A percentile compares a stretch with the other conserved stretches of the same genome.
Conservation (phyloP, 2,797 vertebrate species). For the Sternotherus odoratus region DNA sequence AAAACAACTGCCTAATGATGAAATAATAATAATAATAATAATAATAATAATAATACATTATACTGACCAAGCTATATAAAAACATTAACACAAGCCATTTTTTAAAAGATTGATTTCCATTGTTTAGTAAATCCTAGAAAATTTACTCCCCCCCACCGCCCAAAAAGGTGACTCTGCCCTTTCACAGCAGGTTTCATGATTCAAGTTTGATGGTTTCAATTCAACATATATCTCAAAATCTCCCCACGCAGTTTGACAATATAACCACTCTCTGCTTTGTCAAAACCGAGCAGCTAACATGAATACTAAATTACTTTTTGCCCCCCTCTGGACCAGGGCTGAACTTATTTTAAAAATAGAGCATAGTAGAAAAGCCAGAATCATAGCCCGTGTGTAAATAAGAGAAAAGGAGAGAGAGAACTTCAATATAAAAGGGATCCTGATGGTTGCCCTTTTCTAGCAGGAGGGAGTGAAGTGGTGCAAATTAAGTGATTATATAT, state of each 20-base stretch:
- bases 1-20: not conserved
- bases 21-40: not conserved
- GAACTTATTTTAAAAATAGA: not conserved
- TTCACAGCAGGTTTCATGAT: constrained; percentile 40
- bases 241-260: constrained; percentile 28
- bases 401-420: not conserved
- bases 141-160: not conserved
- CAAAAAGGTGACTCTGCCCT: constrained; percentile 2
- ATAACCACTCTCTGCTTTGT: not conserved
- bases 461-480: constrained; percentile 40
- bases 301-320: constrained; percentile 11
- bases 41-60: not conserved
- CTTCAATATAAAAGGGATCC: constrained; percentile 25
- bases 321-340: not conserved
- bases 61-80: not conserved
- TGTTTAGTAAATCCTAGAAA: not conserved
- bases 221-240: constrained; percentile 49
- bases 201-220: constrained; percentile 20
- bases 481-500: constrained; percentile 42
- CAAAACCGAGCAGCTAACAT: constrained; percentile 5
- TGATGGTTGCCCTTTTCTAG: constrained; percentile 33
- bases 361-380: not conserved
- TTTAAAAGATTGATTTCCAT: not conserved
- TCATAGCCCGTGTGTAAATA: not conserved
- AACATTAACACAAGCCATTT: not conserved